Percentiles rank a stretch among this genome's conserved stretches.
Evolutionary conservation across 2,113 vertebrate genomes (phyloP).

Genomic region (Thamnaconus septentrionalis): DNA sequence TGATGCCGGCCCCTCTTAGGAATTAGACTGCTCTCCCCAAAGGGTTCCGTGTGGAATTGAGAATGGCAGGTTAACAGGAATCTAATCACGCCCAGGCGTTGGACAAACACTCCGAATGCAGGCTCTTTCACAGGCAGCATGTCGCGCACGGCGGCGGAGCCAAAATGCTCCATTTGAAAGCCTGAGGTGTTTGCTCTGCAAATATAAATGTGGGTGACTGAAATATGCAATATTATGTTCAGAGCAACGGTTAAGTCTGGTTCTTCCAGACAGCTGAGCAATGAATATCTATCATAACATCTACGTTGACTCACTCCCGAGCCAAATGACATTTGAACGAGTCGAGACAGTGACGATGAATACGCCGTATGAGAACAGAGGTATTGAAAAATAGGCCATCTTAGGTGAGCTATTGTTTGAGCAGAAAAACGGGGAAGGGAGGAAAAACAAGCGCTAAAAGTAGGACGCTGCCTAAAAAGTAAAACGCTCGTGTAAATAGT

Average conservation of each 20-base stretch:
- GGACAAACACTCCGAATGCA: slow-evolving; percentile 62
- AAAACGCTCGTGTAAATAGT: slow-evolving; percentile 54
- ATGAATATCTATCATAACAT: slow-evolving; percentile 23
- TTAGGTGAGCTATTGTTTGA: slow-evolving; percentile 10
- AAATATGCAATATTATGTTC: slow-evolving; percentile 47
- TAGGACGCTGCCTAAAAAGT: slow-evolving; percentile 51
- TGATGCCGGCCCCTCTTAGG: slow-evolving; percentile 51
- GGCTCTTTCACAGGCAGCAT: slow-evolving; percentile 47
- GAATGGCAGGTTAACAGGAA: slow-evolving; percentile 60
- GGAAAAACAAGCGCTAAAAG: slow-evolving; percentile 28
- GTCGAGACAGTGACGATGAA: not conserved
- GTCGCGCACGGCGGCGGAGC: slow-evolving; percentile 59
- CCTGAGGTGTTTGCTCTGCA: slow-evolving; percentile 55
- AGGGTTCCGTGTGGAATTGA: slow-evolving; percentile 51
- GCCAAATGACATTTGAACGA: slow-evolving; percentile 13
- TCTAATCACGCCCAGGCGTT: slow-evolving; percentile 61
- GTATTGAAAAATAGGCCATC: slow-evolving; percentile 26
- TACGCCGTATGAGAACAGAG: slow-evolving; percentile 7
- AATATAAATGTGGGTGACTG: slow-evolving; percentile 42
- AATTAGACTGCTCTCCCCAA: slow-evolving; percentile 59
- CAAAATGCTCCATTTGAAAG: slow-evolving; percentile 52
- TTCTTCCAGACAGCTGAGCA: slow-evolving; percentile 25
- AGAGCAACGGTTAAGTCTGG: slow-evolving; percentile 43
- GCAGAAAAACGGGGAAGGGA: slow-evolving; percentile 3
- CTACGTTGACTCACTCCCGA: slow-evolving; percentile 7